Base-by-base conservation (phyloP, 92 coral and sea anemone genomes). In the Porites evermanni region DNA sequence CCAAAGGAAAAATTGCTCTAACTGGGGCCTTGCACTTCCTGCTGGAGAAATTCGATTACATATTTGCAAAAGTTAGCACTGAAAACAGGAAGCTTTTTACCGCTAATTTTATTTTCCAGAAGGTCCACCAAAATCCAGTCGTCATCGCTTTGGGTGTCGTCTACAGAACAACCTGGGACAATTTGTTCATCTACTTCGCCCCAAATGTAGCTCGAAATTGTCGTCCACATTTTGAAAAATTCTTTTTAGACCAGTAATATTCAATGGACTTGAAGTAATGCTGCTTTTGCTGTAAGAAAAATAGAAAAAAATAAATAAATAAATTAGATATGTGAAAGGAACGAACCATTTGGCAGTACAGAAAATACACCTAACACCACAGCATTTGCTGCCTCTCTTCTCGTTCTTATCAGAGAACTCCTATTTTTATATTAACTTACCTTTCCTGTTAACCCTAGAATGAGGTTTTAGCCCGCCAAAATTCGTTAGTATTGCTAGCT, bases 121-220 rank as follows among this genome's bases (percentile, higher is more conserved):
- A 97, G 80, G 72, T 97, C 99, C 21, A 97, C 99, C 80, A 97
- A 84, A 89, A 97, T 85, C 99, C 99, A 97, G 54, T 96, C 99
- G 76, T 93, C 96, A 78, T 97, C 99, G 72, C 88, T 81, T 86
- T 87, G 94, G 68, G 89, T 86, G 86, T 95, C 97, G 68, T 88
- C 90, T 16, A 95, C 91, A 7, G 92, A 84, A 74, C 94, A 86
- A 8, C 96, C 98, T 50, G 98, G 99, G 70, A 97, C 99, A 21
- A 93, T 89, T 91, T 97, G 99, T 75, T 97, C 99, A n/a, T 97
- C 99, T 21, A 81, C 72, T 64, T 89, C 93, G 63, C 97, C 98
- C 99, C 99, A 97, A 68, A 97, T 95, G 88, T 97, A 97, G 83
- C 99, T 97, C 38, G 97, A 84, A 76, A 97, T 86, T 51, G 98